phyloP scores from a whole-genome alignment of 2,113 vertebrate genomes.

The Boulengeromyrus knoepffleri region DNA sequence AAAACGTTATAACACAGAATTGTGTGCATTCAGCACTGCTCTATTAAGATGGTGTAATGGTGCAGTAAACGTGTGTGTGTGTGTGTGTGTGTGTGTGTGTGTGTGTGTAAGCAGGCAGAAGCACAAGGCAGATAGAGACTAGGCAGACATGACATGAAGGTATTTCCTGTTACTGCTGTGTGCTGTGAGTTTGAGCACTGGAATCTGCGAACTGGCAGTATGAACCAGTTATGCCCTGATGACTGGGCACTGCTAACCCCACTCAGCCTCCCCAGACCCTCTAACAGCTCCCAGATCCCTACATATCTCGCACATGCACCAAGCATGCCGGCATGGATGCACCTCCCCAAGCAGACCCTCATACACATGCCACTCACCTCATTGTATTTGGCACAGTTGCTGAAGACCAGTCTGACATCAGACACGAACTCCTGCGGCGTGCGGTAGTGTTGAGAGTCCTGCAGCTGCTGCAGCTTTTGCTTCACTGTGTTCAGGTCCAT shows the following conservation, averaged over 20 bases:
- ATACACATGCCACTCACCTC: slow-evolving; percentile 83
- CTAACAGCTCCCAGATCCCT: not conserved
- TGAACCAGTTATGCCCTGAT: not conserved
- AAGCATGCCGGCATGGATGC: slow-evolving; percentile 28
- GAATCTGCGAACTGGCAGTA: not conserved
- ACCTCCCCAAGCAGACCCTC: slow-evolving; percentile 22
- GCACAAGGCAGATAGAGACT: not conserved
- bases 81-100: too few relatives aligned
- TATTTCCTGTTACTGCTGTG: not conserved
- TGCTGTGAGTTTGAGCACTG: not conserved
- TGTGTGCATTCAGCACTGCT: not conserved
- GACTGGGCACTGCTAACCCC: not conserved
- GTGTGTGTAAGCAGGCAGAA: not conserved
- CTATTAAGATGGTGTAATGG: not conserved
- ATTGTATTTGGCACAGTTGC: slow-evolving; percentile 98
- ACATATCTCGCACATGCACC: not conserved
- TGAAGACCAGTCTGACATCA: slow-evolving; percentile 90
- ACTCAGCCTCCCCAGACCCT: not conserved
- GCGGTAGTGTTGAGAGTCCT: slow-evolving; percentile 80
- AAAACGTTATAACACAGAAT: not conserved
- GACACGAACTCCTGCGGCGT: slow-evolving; percentile 84
- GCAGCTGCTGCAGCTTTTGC: slow-evolving; percentile 84
- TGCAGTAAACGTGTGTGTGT: not conserved
- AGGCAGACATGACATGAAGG: not conserved
- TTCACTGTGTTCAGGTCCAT: slow-evolving; percentile 96